phyloP scores from a whole-genome alignment of 2,113 vertebrate species.

The Caranx melampygus region DNA sequence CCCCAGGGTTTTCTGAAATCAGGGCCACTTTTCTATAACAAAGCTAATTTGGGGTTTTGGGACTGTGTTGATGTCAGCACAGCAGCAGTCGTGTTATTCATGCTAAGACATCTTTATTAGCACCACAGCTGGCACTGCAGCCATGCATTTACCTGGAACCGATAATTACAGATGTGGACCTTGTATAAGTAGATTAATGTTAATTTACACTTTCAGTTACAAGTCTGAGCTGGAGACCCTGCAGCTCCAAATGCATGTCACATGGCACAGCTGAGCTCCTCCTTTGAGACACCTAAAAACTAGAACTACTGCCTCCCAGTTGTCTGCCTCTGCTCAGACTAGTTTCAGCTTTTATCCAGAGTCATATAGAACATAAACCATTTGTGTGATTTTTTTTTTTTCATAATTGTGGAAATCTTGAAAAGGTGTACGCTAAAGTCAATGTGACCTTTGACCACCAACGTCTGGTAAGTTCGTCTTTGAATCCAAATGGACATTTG shows the following conservation, averaged over 20 bases:
- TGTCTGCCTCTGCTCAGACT: too few species aligned
- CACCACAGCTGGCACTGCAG: conserved; percentile 45
- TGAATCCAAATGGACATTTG: too few species aligned
- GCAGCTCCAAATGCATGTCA: background rate
- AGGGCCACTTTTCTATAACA: background rate
- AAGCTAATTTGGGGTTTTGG: background rate
- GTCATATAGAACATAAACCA: too few species aligned
- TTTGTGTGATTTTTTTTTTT: too few species aligned
- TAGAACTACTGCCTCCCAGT: background rate
- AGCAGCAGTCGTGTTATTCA: background rate
- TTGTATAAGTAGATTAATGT: conserved; percentile 18
- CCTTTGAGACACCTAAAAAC: background rate
- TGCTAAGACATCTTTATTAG: conserved; percentile 50
- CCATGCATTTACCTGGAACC: conserved; percentile 31
- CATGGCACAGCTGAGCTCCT: background rate
- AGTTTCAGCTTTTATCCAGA: too few species aligned
- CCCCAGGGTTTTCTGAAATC: background rate
- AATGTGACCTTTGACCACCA: too few species aligned
- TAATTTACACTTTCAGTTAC: conserved; percentile 26
- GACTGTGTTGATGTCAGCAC: background rate
- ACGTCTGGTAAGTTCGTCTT: too few species aligned
- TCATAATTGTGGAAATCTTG: too few species aligned
- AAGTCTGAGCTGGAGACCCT: background rate
- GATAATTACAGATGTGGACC: conserved; percentile 39
- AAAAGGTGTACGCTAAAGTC: too few species aligned